These are phyloP conservation scores for Aphelenchoides avenae DNA, from an alignment of 1,140 invertebrate species.

Conservation along the genomic window DNA sequence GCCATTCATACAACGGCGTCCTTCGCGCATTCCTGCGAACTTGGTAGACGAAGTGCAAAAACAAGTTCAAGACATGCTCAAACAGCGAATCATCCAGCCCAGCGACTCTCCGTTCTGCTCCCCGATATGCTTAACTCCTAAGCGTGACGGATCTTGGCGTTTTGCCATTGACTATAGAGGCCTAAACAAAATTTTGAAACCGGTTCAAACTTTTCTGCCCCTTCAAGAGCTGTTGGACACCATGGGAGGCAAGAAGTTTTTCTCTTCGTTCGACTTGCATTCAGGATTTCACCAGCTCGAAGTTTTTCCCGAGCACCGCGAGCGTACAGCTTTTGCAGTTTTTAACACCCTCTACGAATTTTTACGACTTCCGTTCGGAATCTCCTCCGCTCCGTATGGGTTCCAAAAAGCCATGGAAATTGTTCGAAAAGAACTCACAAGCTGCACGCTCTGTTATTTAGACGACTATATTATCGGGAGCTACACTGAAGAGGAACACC, in stretches of 20 bases:
- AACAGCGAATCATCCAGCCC: constrained; percentile 23
- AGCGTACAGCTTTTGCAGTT: constrained; percentile 18
- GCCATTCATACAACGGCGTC: not conserved
- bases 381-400: constrained; percentile 1
- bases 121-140: constrained; percentile 25
- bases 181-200: constrained; percentile 13
- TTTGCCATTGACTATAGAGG: constrained; percentile 27
- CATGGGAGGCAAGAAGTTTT: constrained; percentile 8
- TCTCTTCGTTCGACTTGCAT: constrained; percentile 5
- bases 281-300: constrained; percentile 19
- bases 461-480: constrained; percentile 21
- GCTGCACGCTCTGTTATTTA: constrained; percentile 19
- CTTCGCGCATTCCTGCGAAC: constrained; percentile 2
- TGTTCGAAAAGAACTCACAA: not conserved
- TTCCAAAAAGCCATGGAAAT: constrained; percentile 20
- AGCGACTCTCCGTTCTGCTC: constrained; percentile 9
- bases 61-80: constrained; percentile 32
- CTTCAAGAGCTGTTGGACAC: constrained; percentile 10
- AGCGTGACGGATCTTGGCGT: constrained; percentile 20
- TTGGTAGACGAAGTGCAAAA: constrained; percentile 17
- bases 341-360: constrained; percentile 5
- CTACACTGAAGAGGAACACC: constrained; percentile 9
- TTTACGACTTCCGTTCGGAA: constrained; percentile 12
- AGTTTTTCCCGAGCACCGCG: constrained; percentile 2
- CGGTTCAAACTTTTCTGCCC: constrained; percentile 3